Evolutionary conservation across 1,140 invertebrate species (phyloP).

Genomic region (Aleiodes sp.): DNA sequence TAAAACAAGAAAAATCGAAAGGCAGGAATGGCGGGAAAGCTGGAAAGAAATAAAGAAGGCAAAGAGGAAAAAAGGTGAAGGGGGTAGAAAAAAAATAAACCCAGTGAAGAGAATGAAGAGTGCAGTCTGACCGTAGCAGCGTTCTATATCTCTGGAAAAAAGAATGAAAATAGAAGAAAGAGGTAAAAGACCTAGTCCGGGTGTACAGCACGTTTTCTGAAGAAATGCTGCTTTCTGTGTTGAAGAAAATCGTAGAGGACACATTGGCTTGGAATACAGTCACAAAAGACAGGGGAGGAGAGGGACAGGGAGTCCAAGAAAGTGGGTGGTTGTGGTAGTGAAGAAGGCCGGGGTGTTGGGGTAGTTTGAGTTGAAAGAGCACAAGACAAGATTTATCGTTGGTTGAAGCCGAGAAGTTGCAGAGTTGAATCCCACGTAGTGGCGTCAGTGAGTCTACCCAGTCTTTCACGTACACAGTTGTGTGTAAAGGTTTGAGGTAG

Average conservation of each 20-base stretch:
- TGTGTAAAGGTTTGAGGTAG: no score
- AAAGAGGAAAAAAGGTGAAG: not conserved
- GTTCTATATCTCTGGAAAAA: not conserved
- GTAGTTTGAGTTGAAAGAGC: slow-evolving; percentile 8
- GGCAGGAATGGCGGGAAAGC: not conserved
- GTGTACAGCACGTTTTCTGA: not conserved
- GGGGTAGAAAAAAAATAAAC: not conserved
- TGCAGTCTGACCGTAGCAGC: not conserved
- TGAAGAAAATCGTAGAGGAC: slow-evolving; percentile 4
- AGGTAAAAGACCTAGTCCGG: not conserved
- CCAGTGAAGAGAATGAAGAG: not conserved
- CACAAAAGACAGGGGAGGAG: not conserved
- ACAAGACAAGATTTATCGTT: slow-evolving; percentile 1
- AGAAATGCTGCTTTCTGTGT: not conserved
- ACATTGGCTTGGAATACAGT: not conserved
- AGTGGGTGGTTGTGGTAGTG: not conserved
- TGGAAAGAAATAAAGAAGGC: not conserved
- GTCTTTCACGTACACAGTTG: no score
- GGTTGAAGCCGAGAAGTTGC: slow-evolving; percentile 2
- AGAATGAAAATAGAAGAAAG: not conserved
- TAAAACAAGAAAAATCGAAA: slow-evolving; percentile 9
- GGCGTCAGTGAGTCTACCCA: slow-evolving; percentile 6
- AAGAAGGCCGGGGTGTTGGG: not conserved
- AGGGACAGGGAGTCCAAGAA: no score
- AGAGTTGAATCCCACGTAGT: not conserved